Evolutionary conservation across 2,113 vertebrate genomes (phyloP), one percentile per base, ranked within the genome.

Genomic region (Crotalus tigris): DNA sequence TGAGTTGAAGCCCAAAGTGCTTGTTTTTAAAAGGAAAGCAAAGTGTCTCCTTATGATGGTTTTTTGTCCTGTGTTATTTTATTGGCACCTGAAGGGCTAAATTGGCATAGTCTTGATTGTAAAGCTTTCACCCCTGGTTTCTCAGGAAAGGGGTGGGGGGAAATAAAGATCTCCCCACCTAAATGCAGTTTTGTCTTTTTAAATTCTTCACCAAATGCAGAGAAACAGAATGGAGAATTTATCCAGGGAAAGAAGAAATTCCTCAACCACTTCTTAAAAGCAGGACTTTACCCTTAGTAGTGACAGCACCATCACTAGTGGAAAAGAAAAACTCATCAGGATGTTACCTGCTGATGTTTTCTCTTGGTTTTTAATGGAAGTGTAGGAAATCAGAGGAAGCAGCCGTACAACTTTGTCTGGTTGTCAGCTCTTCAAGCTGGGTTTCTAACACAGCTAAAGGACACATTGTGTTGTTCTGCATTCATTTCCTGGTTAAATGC

Each of bases 401-500:
- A 64, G 58, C 29, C 0, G 0, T 53, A 49, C 46, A 69, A 55
- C 44, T 91, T 29, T 69, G 24, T 90, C 59, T 81, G 21, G 12
- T 26, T 8, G 23, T 85, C 26, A 29, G 26, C 86, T n/a, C 33
- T 58, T 58, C 33, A 85, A 57, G 23, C 49, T 58, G 54, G 17
- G 19, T 59, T 12, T 26, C 26, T 58, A 49, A 87, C 26, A 58
- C 44, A 91, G 13, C 53, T 89, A 53, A 90, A 39, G 11, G 91
- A 87, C 87, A 6, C 90, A 94, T 92, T 61, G 29, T 90, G 92
- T 81, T 9, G 57, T 17, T 46, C 91, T 55, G 4, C 26, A 7
- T 44, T 87, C 90, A 87, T 92, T 75, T 92, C 75, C 4, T 21
- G 23, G 64, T 91, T 90, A 58, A 90, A 51, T 94, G 92, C 88